These are phyloP conservation scores for Eulemur mongoz DNA, from an alignment of 2,797 vertebrate genomes.

Conservation along the genomic window DNA sequence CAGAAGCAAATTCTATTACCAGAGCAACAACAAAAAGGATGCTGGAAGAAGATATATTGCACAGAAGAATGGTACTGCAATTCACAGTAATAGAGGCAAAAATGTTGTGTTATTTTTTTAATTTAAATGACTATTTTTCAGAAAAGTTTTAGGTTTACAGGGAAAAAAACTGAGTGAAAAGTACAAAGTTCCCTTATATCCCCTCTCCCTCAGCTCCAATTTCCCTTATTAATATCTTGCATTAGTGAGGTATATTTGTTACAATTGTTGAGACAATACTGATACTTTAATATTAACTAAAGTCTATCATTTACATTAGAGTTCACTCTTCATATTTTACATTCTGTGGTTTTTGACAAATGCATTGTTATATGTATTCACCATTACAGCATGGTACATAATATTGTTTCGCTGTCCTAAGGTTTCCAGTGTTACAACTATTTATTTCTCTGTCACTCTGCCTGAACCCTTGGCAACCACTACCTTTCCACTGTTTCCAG, in stretches of 20 bases:
- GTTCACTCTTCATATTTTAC: neutral
- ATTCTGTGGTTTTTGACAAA: neutral
- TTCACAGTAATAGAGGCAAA: neutral
- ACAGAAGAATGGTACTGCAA: neutral
- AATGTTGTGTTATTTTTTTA: neutral
- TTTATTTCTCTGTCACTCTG: neutral
- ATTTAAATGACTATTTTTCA: neutral
- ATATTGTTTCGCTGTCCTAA: neutral
- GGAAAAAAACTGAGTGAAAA: neutral
- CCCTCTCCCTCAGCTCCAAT: neutral
- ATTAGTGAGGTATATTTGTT: neutral
- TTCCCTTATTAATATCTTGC: neutral
- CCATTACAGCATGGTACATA: neutral
- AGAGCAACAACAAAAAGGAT: neutral
- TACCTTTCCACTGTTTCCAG: neutral
- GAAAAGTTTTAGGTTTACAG: neutral
- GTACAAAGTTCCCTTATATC: neutral
- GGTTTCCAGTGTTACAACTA: neutral
- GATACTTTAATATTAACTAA: neutral
- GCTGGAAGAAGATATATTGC: neutral
- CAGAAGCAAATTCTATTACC: neutral
- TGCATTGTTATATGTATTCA: neutral
- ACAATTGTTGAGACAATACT: neutral
- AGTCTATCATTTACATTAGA: neutral
- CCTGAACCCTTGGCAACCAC: neutral